Percentiles rank a stretch among this genome's conserved stretches.
Evolutionary conservation across 2,797 vertebrate genomes (phyloP).

Genomic region (Pseudochromis fuscus): DNA sequence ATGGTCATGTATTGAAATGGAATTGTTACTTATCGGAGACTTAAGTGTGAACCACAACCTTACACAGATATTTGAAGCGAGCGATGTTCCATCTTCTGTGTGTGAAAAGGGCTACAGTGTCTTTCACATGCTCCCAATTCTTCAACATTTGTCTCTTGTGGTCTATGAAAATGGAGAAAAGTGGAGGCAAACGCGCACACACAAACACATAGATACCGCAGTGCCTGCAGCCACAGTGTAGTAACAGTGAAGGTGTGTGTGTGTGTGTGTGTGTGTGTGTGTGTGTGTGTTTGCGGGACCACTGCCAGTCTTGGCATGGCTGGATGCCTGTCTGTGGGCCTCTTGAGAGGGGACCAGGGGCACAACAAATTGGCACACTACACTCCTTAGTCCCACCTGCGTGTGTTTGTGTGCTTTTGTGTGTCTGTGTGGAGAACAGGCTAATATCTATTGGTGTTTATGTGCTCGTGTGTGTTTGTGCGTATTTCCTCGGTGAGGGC

Average conservation of each 20-base stretch:
- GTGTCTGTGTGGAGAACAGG: constrained; percentile 52
- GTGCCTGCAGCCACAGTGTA: constrained; percentile 63
- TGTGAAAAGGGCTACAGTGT: constrained; percentile 48
- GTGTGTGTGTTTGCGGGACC: constrained; percentile 67
- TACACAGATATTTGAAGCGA: constrained; percentile 46
- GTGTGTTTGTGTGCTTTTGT: constrained; percentile 67
- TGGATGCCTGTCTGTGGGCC: constrained; percentile 73
- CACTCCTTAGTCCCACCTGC: constrained; percentile 77
- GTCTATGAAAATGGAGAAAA: constrained; percentile 69
- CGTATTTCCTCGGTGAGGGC: constrained; percentile 42
- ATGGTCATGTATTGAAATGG: constrained; percentile 23
- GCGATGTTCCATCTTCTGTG: constrained; percentile 48
- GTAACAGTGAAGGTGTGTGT: constrained; percentile 40
- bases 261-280: constrained; percentile 36
- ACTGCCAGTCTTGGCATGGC: constrained; percentile 80
- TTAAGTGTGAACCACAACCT: constrained; percentile 45
- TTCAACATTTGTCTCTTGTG: constrained; percentile 68
- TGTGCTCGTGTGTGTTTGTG: constrained; percentile 32
- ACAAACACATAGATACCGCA: constrained; percentile 41
- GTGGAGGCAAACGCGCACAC: constrained; percentile 44
- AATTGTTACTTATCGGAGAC: constrained; percentile 20
- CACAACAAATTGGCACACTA: constrained; percentile 81
- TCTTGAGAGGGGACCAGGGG: constrained; percentile 80
- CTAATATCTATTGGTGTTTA: constrained; percentile 45
- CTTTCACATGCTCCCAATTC: constrained; percentile 69